phyloP scores from a whole-genome alignment of 2,888 invertebrate genomes.

The Suillia variegata region DNA sequence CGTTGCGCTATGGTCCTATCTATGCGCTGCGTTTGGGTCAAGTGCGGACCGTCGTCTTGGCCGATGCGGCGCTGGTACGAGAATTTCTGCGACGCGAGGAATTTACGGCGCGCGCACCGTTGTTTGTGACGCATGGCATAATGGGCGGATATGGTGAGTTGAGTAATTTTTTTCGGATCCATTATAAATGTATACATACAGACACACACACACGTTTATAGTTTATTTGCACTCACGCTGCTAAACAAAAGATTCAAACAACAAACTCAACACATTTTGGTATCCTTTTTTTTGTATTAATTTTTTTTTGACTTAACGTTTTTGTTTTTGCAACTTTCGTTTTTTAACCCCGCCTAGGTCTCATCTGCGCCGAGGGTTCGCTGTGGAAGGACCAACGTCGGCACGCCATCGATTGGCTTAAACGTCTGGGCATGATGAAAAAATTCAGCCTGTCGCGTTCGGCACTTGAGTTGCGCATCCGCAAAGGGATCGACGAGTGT shows the following conservation, averaged over 20 bases:
- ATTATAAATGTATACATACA: neutral
- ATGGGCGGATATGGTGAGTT: constrained; percentile 84
- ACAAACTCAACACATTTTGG: too few relatives aligned
- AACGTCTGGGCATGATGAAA: constrained; percentile 75
- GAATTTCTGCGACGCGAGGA: constrained; percentile 75
- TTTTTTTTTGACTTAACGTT: too few relatives aligned
- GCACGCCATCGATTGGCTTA: constrained; percentile 73
- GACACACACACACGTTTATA: neutral
- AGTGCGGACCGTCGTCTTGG: constrained; percentile 76
- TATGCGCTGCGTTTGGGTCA: constrained; percentile 77
- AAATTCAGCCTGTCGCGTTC: constrained; percentile 66
- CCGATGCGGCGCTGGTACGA: constrained; percentile 74
- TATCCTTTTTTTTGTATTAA: neutral
- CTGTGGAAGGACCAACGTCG: constrained; percentile 84
- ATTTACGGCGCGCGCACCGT: constrained; percentile 76
- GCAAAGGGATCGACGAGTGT: constrained; percentile 68
- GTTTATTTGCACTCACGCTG: neutral
- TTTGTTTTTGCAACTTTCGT: neutral
- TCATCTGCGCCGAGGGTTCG: constrained; percentile 81
- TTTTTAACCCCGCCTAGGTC: constrained; percentile 65
- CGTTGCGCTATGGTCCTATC: constrained; percentile 74
- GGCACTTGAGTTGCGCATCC: constrained; percentile 70
- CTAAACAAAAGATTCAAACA: constrained; percentile 35
- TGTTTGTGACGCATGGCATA: constrained; percentile 84
- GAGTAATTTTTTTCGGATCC: neutral